These are phyloP conservation scores for Drosophila acutilabella DNA, from an alignment of 2,888 invertebrate species.

Conservation along the genomic window DNA sequence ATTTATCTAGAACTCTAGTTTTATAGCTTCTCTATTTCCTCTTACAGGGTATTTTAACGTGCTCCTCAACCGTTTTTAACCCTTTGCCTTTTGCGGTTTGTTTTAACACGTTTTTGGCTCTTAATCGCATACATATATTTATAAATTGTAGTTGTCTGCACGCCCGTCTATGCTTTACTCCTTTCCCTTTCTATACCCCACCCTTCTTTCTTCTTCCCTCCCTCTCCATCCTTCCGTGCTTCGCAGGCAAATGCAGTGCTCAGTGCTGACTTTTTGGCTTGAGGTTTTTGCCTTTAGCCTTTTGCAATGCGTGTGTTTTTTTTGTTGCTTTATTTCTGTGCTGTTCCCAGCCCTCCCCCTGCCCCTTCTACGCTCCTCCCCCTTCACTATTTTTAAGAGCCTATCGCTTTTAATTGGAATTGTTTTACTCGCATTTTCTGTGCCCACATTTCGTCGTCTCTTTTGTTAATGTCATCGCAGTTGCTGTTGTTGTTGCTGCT, in stretches of 20 bases:
- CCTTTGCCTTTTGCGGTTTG: slow-evolving; percentile 34
- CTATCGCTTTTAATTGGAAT: slow-evolving; percentile 70
- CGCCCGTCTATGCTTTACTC: not conserved
- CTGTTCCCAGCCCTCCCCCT: slow-evolving; percentile 5
- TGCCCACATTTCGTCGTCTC: slow-evolving; percentile 59
- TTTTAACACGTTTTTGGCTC: slow-evolving; percentile 44
- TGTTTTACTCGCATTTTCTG: slow-evolving; percentile 64
- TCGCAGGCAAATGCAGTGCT: slow-evolving; percentile 44
- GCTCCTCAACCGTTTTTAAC: not conserved
- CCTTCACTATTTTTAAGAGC: slow-evolving; percentile 16
- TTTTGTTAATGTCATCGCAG: slow-evolving; percentile 51
- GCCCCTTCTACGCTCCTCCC: not conserved
- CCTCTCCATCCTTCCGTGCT: not conserved
- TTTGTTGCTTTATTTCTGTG: slow-evolving; percentile 40
- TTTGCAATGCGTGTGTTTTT: slow-evolving; percentile 56
- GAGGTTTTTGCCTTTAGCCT: slow-evolving; percentile 46
- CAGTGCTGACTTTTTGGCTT: slow-evolving; percentile 41
- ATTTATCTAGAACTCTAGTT: no score
- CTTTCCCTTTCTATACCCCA: not conserved
- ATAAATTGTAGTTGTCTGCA: slow-evolving; percentile 36
- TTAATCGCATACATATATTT: slow-evolving; percentile 66
- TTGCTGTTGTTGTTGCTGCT: slow-evolving; percentile 23
- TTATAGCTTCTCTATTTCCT: no score
- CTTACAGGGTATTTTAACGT: slow-evolving; percentile 20
- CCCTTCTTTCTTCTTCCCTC: not conserved